These are phyloP conservation scores for Cantharis lateralis DNA, from an alignment of 2,888 invertebrate species.

Conservation along the genomic window DNA sequence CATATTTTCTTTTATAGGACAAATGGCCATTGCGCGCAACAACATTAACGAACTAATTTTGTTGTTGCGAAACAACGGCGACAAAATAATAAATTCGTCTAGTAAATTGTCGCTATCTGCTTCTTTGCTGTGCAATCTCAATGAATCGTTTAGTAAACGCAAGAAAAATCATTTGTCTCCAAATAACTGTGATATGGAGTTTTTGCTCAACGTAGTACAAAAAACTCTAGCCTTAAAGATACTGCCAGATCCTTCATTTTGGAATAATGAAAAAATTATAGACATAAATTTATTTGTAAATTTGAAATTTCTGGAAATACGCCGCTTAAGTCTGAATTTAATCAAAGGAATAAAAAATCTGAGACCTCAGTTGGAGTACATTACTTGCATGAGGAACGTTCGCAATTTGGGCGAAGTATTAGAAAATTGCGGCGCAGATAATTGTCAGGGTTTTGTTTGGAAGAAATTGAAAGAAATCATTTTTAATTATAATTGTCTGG, in stretches of 20 bases:
- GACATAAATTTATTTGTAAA: slow-evolving; percentile 65
- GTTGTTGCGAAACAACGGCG: slow-evolving; percentile 62
- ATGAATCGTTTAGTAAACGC: slow-evolving; percentile 64
- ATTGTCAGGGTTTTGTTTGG: slow-evolving; percentile 64
- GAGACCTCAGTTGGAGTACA: slow-evolving; percentile 62
- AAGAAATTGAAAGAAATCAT: slow-evolving; percentile 62
- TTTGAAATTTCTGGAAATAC: slow-evolving; percentile 61
- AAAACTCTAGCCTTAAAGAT: slow-evolving; percentile 64
- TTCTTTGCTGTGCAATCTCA: slow-evolving; percentile 58
- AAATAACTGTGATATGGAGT: slow-evolving; percentile 61
- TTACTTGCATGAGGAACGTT: slow-evolving; percentile 57
- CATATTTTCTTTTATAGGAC: slow-evolving; percentile 6
- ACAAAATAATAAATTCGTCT: slow-evolving; percentile 62
- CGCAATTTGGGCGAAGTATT: slow-evolving; percentile 56
- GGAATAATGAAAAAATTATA: slow-evolving; percentile 49
- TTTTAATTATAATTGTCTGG: slow-evolving; percentile 63
- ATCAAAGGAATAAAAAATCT: slow-evolving; percentile 63
- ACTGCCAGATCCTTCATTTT: slow-evolving; percentile 43
- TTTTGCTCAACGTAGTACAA: slow-evolving; percentile 67
- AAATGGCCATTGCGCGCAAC: slow-evolving; percentile 34
- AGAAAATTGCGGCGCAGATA: slow-evolving; percentile 64
- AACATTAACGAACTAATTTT: slow-evolving; percentile 56
- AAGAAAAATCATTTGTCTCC: slow-evolving; percentile 50
- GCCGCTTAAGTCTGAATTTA: slow-evolving; percentile 60
- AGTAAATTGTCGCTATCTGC: slow-evolving; percentile 63